These are phyloP conservation scores for Gorsachius magnificus DNA, from an alignment of 2,797 vertebrate species.

Conservation along the genomic window DNA sequence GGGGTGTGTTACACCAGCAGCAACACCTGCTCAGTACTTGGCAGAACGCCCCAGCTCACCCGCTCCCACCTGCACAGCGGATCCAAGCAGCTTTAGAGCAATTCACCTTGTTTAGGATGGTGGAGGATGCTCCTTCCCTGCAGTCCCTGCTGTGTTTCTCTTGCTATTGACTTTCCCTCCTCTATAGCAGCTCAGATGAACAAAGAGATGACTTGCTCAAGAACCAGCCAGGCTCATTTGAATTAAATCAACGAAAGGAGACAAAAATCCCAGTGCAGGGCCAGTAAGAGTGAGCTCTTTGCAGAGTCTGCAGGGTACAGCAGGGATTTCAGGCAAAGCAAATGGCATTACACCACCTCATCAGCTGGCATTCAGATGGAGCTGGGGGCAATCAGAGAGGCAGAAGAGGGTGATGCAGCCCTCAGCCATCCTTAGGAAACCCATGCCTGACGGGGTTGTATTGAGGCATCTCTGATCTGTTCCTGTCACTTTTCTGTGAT, in stretches of 20 bases:
- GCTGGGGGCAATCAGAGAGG: not conserved
- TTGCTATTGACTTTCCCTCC: not conserved
- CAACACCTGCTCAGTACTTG: not conserved
- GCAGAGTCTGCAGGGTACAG: not conserved
- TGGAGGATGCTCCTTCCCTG: not conserved
- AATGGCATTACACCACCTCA: not conserved
- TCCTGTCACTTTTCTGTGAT: not conserved
- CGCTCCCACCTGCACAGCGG: not conserved
- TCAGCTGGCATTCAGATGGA: not conserved
- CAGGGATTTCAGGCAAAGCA: not conserved
- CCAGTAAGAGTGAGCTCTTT: not conserved
- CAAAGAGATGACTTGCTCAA: not conserved
- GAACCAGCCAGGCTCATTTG: not conserved
- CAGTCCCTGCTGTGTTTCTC: not conserved
- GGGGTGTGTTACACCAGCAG: not conserved
- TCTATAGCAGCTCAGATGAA: not conserved
- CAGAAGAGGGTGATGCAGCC: not conserved
- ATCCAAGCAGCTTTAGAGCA: not conserved
- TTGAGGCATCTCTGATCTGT: not conserved
- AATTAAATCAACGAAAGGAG: not conserved
- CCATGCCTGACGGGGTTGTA: not conserved
- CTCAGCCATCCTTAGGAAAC: not conserved
- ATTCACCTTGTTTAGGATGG: accelerated
- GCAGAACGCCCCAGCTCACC: not conserved
- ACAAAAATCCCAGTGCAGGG: not conserved